phyloP scores from a whole-genome alignment of 2,113 vertebrate species.

The Eclectus roratus region DNA sequence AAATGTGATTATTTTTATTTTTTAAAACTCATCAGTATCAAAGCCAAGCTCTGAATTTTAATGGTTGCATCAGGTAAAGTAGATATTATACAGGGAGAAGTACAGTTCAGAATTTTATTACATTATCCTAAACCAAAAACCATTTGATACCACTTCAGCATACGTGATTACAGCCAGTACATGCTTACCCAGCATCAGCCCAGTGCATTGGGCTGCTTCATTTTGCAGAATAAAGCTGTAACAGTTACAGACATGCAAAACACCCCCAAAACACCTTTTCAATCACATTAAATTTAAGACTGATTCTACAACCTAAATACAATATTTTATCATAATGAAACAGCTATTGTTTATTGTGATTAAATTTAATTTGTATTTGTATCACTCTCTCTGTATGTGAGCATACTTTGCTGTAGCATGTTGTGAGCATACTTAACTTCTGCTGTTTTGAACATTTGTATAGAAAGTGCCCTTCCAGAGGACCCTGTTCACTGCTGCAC shows the following conservation, averaged over 20 bases:
- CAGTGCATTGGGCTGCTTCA: background rate
- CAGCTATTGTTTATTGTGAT: background rate
- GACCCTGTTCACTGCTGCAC: constrained; percentile 84
- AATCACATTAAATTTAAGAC: background rate
- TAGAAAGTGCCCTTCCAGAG: constrained; percentile 82
- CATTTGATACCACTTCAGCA: background rate
- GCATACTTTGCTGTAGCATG: constrained; percentile 47
- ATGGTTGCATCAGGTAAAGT: background rate
- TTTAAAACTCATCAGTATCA: background rate
- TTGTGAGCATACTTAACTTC: background rate
- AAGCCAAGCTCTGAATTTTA: constrained; percentile 12
- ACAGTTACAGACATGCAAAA: background rate
- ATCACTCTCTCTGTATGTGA: constrained; percentile 16
- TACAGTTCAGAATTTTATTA: background rate
- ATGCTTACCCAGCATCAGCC: background rate
- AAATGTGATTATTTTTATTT: background rate
- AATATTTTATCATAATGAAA: background rate
- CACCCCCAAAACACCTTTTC: background rate
- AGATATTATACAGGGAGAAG: background rate
- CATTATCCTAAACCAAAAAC: background rate
- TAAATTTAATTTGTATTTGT: background rate
- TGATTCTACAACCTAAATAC: background rate
- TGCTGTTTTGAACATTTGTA: constrained; percentile 39
- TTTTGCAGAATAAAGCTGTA: background rate
- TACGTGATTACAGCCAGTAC: background rate